Evolutionary conservation across 2,113 vertebrate genomes (phyloP).

Genomic region (Noctilio leporinus): DNA sequence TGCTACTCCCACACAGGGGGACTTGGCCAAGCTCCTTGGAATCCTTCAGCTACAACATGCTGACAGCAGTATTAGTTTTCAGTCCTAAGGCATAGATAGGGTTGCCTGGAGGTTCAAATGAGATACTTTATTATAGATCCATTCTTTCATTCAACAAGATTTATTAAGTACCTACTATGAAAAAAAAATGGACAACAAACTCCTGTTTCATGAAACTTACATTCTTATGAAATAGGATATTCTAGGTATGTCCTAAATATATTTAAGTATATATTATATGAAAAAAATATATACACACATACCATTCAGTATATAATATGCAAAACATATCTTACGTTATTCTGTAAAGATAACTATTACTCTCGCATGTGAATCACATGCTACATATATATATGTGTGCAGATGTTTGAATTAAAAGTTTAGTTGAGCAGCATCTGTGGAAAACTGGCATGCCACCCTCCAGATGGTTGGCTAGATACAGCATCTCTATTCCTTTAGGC

Average conservation of each 20-base stretch:
- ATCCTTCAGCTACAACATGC: neutral
- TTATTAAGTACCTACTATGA: neutral
- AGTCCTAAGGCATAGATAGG: neutral
- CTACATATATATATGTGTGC: neutral
- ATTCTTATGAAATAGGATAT: neutral
- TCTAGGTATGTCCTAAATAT: neutral
- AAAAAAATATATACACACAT: neutral
- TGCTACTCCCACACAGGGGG: neutral
- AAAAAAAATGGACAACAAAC: neutral
- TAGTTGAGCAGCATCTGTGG: neutral
- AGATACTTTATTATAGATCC: neutral
- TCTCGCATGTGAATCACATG: neutral
- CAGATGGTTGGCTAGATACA: neutral
- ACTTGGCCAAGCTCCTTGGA: neutral
- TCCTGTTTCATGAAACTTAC: neutral
- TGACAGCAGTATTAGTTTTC: neutral
- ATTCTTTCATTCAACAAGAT: neutral
- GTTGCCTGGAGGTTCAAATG: neutral
- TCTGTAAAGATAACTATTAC: neutral
- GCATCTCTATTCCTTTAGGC: neutral
- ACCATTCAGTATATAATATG: neutral
- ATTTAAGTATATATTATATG: neutral
- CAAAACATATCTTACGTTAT: neutral
- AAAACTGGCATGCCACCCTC: neutral
- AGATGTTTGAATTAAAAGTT: neutral